Conservation (phyloP, 2,113 vertebrate genomes). For the Seriola dumerili region DNA sequence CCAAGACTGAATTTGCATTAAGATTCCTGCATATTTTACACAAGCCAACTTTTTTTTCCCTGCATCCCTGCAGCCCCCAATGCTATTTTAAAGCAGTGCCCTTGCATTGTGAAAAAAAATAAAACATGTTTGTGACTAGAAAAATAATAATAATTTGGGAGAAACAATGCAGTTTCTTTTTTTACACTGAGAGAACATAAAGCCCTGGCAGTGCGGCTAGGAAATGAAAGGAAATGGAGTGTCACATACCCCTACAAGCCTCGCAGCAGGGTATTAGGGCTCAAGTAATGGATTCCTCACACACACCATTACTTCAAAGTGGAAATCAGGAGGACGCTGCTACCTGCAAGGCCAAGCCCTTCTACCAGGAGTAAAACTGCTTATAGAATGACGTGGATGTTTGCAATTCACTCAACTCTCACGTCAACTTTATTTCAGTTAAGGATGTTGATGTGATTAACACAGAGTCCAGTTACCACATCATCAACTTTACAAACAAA, state of each 20-base stretch:
- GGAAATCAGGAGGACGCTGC: constrained; percentile 53
- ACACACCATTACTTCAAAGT: constrained; percentile 74
- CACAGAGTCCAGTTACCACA: constrained; percentile 5
- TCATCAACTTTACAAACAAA: not conserved
- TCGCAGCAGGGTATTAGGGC: constrained; percentile 65
- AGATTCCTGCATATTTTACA: constrained; percentile 59
- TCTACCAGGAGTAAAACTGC: constrained; percentile 41
- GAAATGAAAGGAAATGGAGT: constrained; percentile 73
- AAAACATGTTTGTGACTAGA: constrained; percentile 47
- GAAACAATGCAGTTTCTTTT: not conserved
- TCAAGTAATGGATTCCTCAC: constrained; percentile 76
- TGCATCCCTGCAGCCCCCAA: not conserved
- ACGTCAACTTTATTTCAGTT: constrained; percentile 29
- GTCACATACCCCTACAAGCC: constrained; percentile 64
- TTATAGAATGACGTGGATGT: constrained; percentile 10
- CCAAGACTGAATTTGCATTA: constrained; percentile 47
- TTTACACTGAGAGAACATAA: constrained; percentile 30
- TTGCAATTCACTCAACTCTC: constrained; percentile 32
- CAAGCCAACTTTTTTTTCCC: constrained; percentile 3
- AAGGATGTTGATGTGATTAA: constrained; percentile 20
- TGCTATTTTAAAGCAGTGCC: constrained; percentile 34
- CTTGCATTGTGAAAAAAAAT: constrained; percentile 35
- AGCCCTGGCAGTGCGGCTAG: constrained; percentile 41
- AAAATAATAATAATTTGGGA: constrained; percentile 19
- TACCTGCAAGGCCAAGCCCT: constrained; percentile 57